Percentiles rank a stretch among this genome's conserved stretches.
Conservation (phyloP, 2,797 vertebrate species). For the Tauraco hartlaubi region DNA sequence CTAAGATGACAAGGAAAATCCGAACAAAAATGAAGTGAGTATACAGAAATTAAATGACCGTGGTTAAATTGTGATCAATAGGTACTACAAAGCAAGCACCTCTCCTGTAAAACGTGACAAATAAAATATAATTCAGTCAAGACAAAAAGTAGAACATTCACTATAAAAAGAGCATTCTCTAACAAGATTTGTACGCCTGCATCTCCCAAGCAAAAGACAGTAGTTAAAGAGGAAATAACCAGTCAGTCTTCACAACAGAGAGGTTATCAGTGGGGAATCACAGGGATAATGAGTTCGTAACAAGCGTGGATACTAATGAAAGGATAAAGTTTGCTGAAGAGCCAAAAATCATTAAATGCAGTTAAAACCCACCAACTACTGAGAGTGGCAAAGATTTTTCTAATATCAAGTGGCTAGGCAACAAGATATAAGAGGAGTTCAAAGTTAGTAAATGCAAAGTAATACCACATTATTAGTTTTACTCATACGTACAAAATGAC, state of each 20-base stretch:
- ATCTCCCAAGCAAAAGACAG: background rate
- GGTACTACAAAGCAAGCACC: background rate
- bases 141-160: background rate
- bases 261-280: background rate
- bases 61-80: background rate
- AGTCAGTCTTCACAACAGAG: background rate
- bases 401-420: background rate
- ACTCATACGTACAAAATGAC: background rate
- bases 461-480: background rate
- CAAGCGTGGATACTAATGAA: rapidly evolving
- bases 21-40: background rate
- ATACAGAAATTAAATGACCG: background rate
- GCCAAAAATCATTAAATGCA: background rate
- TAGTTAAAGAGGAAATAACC: background rate
- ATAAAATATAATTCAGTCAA: background rate
- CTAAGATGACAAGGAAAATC: background rate
- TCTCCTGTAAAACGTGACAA: background rate
- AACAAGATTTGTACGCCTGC: background rate
- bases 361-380: background rate
- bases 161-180: background rate
- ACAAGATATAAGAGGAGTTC: background rate
- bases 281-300: background rate
- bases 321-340: background rate
- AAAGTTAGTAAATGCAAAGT: background rate
- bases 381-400: background rate